phyloP scores from a whole-genome alignment of 2,113 vertebrate genomes.

The Bettongia penicillata region DNA sequence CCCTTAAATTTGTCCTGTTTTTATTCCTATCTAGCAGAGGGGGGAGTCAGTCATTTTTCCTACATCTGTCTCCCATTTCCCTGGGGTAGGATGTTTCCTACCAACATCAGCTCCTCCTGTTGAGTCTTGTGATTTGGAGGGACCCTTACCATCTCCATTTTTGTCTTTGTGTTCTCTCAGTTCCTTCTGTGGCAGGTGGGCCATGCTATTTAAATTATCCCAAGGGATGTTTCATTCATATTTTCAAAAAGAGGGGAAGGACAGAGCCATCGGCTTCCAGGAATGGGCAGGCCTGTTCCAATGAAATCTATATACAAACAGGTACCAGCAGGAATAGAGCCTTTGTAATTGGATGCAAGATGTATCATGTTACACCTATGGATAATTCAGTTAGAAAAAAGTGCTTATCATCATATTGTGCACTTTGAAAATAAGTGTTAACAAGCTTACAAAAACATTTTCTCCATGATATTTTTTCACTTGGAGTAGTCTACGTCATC shows the following conservation, averaged over 20 bases:
- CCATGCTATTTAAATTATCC: neutral
- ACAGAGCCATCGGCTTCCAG: neutral
- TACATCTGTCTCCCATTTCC: neutral
- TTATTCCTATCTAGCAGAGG: neutral
- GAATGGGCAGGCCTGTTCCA: neutral
- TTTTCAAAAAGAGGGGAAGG: neutral
- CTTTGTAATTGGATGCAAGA: neutral
- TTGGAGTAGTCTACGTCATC: neutral
- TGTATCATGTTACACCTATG: neutral
- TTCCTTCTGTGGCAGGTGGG: neutral
- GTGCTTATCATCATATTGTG: neutral
- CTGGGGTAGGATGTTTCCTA: neutral
- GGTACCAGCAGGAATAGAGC: neutral
- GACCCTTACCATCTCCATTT: neutral
- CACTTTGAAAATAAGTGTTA: neutral
- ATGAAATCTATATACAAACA: neutral
- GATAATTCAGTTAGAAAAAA: neutral
- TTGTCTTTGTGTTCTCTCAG: neutral
- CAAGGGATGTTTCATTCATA: neutral
- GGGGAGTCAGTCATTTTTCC: neutral
- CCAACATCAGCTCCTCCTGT: neutral
- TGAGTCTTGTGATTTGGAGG: neutral
- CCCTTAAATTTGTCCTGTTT: neutral
- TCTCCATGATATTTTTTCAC: neutral
- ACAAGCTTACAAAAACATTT: neutral